Percentiles rank a stretch among this genome's conserved stretches.
Conservation (phyloP, 2,888 invertebrate genomes). For the Erannis defoliaria region DNA sequence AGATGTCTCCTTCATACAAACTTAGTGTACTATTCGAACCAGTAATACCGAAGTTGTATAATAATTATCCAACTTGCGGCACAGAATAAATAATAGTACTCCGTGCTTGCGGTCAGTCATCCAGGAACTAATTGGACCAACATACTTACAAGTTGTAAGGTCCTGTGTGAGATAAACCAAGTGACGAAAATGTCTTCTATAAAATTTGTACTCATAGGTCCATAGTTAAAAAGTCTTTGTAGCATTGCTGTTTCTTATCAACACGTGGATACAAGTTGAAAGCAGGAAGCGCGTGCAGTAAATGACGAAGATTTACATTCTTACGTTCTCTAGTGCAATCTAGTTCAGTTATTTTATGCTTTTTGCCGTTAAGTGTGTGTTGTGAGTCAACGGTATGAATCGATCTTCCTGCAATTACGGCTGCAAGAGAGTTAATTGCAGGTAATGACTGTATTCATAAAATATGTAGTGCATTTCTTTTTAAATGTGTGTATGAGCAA, state of each 20-base stretch:
- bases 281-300: constrained; percentile 75
- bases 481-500: neutral
- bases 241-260: neutral
- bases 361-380: constrained; percentile 42
- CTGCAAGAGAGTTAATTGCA: constrained; percentile 9
- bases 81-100: too few species aligned
- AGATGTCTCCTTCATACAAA: too few species aligned
- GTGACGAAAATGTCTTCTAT: too few species aligned
- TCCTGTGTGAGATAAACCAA: too few species aligned
- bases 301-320: constrained; percentile 75
- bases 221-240: neutral
- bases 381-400: constrained; percentile 23
- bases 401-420: constrained; percentile 29
- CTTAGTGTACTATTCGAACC: too few species aligned
- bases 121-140: too few species aligned
- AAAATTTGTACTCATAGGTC: neutral
- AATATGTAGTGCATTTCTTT: neutral
- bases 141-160: too few species aligned
- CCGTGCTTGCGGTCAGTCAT: too few species aligned
- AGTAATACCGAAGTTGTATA: too few species aligned
- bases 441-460: neutral
- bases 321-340: constrained; percentile 58
- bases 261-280: constrained; percentile 54
- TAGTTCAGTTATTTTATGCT: constrained; percentile 48
- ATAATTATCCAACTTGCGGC: too few species aligned